A percentile compares a stretch with the other conserved stretches of the same genome.
These are phyloP conservation scores for Percopsis transmontana DNA, from an alignment of 2,113 vertebrate species.

Conservation along the genomic window DNA sequence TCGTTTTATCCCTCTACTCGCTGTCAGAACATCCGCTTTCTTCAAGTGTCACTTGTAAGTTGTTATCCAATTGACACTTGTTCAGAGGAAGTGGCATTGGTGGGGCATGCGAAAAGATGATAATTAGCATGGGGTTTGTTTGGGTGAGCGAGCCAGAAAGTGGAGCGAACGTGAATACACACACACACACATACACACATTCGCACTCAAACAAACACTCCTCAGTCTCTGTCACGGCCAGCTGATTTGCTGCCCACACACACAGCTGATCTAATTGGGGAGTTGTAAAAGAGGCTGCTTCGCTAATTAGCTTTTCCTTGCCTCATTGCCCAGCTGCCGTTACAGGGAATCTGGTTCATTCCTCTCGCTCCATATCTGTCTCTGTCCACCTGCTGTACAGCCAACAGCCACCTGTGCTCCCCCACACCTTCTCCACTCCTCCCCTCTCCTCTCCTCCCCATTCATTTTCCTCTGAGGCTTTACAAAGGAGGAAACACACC, in stretches of 20 bases:
- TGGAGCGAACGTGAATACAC: background rate
- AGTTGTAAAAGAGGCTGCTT: conserved; percentile 72
- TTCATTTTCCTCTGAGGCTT: conserved; percentile 16
- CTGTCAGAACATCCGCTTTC: conserved; percentile 37
- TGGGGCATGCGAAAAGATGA: conserved; percentile 38
- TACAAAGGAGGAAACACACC: conserved; percentile 28
- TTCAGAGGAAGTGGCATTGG: conserved; percentile 55
- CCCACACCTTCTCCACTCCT: background rate
- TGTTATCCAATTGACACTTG: conserved; percentile 71
- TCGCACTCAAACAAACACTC: conserved; percentile 31
- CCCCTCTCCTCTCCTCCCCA: conserved; percentile 24
- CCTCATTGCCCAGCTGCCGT: conserved; percentile 76
- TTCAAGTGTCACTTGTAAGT: conserved; percentile 58
- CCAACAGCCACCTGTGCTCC: background rate
- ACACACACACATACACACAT: conserved; percentile 7
- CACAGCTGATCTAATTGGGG: conserved; percentile 74
- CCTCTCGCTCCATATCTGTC: conserved; percentile 53
- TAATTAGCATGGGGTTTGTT: conserved; percentile 66
- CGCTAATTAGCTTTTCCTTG: conserved; percentile 76
- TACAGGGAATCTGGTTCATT: conserved; percentile 62
- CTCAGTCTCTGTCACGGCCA: conserved; percentile 51
- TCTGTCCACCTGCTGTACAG: conserved; percentile 68
- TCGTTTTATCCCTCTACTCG: conserved; percentile 20
- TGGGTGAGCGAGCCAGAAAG: conserved; percentile 51
- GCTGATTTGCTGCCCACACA: conserved; percentile 54